phyloP scores from a whole-genome alignment of 2,888 invertebrate genomes.

The Leptothorax acervorum region DNA sequence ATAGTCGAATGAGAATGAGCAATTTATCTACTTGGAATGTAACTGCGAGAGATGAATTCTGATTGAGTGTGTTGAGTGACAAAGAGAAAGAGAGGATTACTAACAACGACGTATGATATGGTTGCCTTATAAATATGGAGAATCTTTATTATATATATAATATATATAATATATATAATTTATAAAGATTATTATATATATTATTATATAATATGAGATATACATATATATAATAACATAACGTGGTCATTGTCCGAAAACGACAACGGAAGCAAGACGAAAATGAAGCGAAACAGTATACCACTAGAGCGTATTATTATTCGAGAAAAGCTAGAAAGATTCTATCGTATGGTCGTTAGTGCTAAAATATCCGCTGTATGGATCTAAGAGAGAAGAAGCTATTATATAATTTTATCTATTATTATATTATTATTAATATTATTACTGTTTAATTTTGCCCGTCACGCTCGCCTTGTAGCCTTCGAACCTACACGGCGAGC shows the following conservation, averaged over 20 bases:
- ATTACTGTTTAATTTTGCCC: slow-evolving; percentile 75
- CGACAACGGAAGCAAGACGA: slow-evolving; percentile 52
- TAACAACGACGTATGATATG: slow-evolving; percentile 62
- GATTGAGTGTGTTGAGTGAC: slow-evolving; percentile 3
- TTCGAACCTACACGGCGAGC: slow-evolving; percentile 20
- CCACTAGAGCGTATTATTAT: slow-evolving; percentile 73
- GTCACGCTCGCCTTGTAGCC: slow-evolving; percentile 40
- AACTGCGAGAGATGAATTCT: slow-evolving; percentile 48
- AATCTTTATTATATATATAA: slow-evolving; percentile 63
- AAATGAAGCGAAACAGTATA: slow-evolving; percentile 56
- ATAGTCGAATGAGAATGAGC: slow-evolving; percentile 12
- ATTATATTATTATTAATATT: slow-evolving; percentile 80
- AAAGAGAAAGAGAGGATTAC: slow-evolving; percentile 24
- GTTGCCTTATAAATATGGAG: slow-evolving; percentile 73
- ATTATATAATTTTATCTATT: slow-evolving; percentile 85
- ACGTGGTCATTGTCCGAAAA: slow-evolving; percentile 61
- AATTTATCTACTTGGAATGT: slow-evolving; percentile 54
- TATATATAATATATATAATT: slow-evolving; percentile 63
- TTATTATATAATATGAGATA: slow-evolving; percentile 57
- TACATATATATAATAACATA: slow-evolving; percentile 37
- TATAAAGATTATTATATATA: slow-evolving; percentile 59
- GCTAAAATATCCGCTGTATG: slow-evolving; percentile 80
- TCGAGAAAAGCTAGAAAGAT: slow-evolving; percentile 71
- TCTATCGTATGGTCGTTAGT: slow-evolving; percentile 78
- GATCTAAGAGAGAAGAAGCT: slow-evolving; percentile 82